Evolutionary conservation across 2,888 invertebrate genomes (phyloP).

Genomic region (Aphelenchoides bicaudatus): DNA sequence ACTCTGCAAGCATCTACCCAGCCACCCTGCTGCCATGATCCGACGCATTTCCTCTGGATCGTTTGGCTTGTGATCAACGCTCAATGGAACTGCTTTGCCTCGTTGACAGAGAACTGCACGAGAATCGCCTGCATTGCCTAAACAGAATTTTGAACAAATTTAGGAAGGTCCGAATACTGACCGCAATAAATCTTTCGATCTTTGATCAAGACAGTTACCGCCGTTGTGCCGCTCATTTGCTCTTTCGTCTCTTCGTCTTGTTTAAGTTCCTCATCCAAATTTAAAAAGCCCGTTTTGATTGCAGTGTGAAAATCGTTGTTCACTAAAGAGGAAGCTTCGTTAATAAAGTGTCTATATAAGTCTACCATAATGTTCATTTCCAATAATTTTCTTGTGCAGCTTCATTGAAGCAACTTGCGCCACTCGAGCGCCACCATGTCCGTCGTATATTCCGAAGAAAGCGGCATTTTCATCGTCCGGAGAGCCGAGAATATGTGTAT

Average conservation of each 20-base stretch:
- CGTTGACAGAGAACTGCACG: conserved; percentile 83
- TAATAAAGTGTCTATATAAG: not conserved
- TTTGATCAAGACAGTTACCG: conserved; percentile 73
- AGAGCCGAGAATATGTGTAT: conserved; percentile 83
- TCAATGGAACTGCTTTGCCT: conserved; percentile 74
- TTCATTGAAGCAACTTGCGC: conserved; percentile 92
- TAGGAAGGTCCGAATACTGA: conserved; percentile 42
- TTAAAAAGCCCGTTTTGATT: conserved; percentile 81
- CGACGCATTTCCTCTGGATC: conserved; percentile 77
- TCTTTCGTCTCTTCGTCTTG: conserved; percentile 78
- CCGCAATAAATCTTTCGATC: conserved; percentile 81
- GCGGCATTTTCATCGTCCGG: conserved; percentile 83
- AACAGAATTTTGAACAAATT: conserved; percentile 21
- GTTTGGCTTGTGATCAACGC: conserved; percentile 91
- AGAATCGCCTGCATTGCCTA: conserved; percentile 94
- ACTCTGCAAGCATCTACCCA: conserved; percentile 95
- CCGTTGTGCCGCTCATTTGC: conserved; percentile 91
- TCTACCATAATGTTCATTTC: conserved; percentile 60
- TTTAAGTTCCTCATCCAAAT: conserved; percentile 78
- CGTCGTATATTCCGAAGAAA: conserved; percentile 95
- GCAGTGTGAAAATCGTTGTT: conserved; percentile 64
- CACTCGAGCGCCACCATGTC: conserved; percentile 75
- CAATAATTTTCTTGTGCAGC: conserved; percentile 83
- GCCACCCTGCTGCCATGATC: conserved; percentile 86
- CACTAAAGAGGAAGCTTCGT: not conserved